A percentile compares a stretch with the other conserved stretches of the same genome.
Evolutionary conservation across 1,140 invertebrate genomes (phyloP).

Genomic region (Lamellibrachia luymesi): DNA sequence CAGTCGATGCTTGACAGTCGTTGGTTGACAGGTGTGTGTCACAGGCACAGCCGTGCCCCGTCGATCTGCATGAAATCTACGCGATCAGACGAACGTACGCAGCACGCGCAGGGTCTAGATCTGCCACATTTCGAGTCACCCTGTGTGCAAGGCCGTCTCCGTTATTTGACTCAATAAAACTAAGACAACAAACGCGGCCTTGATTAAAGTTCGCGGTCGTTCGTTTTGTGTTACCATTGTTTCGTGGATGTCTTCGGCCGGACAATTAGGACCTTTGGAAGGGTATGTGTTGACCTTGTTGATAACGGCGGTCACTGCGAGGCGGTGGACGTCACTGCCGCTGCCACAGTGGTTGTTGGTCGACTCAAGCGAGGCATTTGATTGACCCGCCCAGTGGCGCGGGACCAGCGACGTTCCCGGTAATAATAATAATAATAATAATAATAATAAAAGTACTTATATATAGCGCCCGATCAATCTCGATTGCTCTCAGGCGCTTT

Average conservation of each 20-base stretch:
- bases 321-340: too few relatives aligned
- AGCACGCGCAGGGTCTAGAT: too few relatives aligned
- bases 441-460: too few relatives aligned
- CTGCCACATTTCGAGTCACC: not conserved
- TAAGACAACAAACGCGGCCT: not conserved
- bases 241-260: not conserved
- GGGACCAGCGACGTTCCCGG: too few relatives aligned
- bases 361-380: not conserved
- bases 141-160: not conserved
- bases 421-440: not conserved
- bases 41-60: not conserved
- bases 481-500: too few relatives aligned
- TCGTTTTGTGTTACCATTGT: constrained; percentile 1
- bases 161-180: not conserved
- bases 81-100: not conserved
- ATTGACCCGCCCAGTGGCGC: not conserved
- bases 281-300: not conserved
- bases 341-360: not conserved
- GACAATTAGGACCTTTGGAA: not conserved
- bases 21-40: not conserved
- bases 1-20: not conserved
- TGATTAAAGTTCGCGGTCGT: not conserved
- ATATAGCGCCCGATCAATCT: too few relatives aligned
- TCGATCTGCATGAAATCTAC: not conserved
- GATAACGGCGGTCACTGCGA: not conserved